A percentile compares a stretch with the other conserved stretches of the same genome.
phyloP scores from a whole-genome alignment of 92 coral and sea anemone species.

The Siderastrea radians region DNA sequence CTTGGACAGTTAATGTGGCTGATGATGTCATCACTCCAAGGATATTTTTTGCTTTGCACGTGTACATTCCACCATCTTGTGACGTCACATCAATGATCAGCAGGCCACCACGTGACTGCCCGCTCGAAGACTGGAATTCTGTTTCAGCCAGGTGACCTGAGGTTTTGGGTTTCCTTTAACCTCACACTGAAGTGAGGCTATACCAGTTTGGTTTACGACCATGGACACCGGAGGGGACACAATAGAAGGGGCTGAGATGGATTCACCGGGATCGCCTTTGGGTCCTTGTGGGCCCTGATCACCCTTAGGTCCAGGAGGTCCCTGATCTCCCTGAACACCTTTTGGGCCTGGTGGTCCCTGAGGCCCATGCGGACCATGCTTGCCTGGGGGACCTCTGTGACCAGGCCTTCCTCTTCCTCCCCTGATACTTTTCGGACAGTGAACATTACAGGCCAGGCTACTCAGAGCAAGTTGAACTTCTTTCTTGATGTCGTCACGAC shows the following conservation, averaged over 20 bases:
- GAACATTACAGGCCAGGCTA: background rate
- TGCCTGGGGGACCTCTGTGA: constrained; percentile 7
- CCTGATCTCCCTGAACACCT: constrained; percentile 45
- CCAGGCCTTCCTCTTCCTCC: constrained; percentile 56
- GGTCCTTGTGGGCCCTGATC: constrained; percentile 75
- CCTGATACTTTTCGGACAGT: constrained; percentile 16
- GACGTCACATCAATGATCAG: constrained; percentile 44
- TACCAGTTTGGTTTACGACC: constrained; percentile 50
- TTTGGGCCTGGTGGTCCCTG: constrained; percentile 41
- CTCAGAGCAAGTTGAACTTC: background rate
- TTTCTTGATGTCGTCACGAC: background rate
- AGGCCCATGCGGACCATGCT: constrained; percentile 60
- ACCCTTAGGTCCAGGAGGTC: constrained; percentile 73
- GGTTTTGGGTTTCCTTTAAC: constrained; percentile 76
- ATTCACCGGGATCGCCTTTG: constrained; percentile 63
- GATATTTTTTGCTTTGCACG: constrained; percentile 53
- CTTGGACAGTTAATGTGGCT: constrained; percentile 62
- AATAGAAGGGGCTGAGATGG: constrained; percentile 68
- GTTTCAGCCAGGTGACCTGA: constrained; percentile 71
- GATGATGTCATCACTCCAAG: constrained; percentile 53
- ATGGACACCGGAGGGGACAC: constrained; percentile 46
- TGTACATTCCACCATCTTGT: constrained; percentile 59
- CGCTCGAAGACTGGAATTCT: constrained; percentile 23
- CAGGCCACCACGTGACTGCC: constrained; percentile 50
- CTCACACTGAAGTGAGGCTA: constrained; percentile 60